Conservation (phyloP, 64 coral and sea anemone species). For the Montipora cactus region DNA sequence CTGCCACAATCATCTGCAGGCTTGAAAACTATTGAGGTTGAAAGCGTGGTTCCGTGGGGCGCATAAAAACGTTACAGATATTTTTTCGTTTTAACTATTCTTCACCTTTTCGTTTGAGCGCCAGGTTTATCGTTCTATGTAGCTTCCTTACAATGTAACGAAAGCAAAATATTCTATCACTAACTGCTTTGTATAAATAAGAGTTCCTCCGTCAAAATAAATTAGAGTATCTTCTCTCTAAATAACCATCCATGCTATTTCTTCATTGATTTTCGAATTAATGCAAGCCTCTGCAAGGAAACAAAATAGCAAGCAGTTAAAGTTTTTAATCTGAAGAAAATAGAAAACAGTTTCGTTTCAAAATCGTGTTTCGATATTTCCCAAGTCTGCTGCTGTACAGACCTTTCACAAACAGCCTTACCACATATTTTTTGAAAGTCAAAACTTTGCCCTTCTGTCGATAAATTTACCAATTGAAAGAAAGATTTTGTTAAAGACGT, state of each 20-base stretch:
- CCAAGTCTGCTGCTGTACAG: too few species aligned
- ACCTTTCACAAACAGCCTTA: too few species aligned
- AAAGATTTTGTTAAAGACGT: too few species aligned
- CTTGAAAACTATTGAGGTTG: too few species aligned
- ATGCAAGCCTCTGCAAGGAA: slow-evolving; percentile 71
- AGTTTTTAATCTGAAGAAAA: too few species aligned
- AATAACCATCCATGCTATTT: slow-evolving; percentile 26
- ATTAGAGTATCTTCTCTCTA: not conserved
- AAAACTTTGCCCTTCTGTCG: too few species aligned
- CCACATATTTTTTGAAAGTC: too few species aligned
- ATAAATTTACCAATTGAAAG: too few species aligned
- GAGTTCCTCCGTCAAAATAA: not conserved
- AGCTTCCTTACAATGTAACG: not conserved
- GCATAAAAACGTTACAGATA: not conserved
- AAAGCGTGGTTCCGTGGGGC: not conserved
- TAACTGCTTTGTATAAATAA: slow-evolving; percentile 10
- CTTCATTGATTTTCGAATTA: slow-evolving; percentile 83
- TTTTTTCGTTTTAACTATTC: not conserved
- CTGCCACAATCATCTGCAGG: too few species aligned
- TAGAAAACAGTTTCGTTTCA: too few species aligned
- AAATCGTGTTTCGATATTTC: too few species aligned
- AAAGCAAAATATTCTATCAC: not conserved
- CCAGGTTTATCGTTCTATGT: not conserved
- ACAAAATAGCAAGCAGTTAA: not conserved
- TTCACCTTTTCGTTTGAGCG: not conserved